Base-by-base conservation (phyloP, 1,140 invertebrate genomes). In the Caenorhabditis briggsae region DNA sequence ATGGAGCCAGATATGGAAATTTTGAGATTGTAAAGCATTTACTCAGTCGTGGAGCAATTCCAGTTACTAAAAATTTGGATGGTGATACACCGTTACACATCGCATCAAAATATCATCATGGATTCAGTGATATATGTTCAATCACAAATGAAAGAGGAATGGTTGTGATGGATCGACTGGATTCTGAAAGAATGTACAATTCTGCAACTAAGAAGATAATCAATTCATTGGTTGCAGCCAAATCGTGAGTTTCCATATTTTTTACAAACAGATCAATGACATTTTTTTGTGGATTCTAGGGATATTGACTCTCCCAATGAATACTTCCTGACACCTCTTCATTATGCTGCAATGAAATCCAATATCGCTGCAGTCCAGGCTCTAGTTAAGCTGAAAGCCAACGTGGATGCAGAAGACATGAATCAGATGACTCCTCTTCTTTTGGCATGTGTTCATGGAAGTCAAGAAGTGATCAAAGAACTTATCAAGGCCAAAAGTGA, bases 21-120 rank as follows among this genome's bases (percentile, higher is more conserved):
- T n/a, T 61, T 20, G 70, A 87, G 3, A 56, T 82, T 12, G 85
- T 87, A 8, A 48, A 93, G 92, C 83, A 82, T 58, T 88, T 93
- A 18, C 82, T 93, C 20, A 87, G 91, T 2, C 87, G 92, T 84
- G 89, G 88, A 7, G 93, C 92, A 61, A 89, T 93, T 86, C 56
- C 91, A 16, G 90, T 91, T 70, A 90, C 88, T 58, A 93, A 92
- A 82, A 93, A 93, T 90, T 91, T 92, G 82, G 93, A 93, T 70
- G 92, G 93, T 86, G 90, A 92, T 55, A 93, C 93, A 16, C 92
- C 93, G 46, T 78, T 93, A 43, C 93, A 93, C 89, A 90, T 93
- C 6, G 93, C 93, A 59, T 91, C 93, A 23, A 91, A 92, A 85
- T 90, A 89, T 88, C 92, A 92, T 3, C 89, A 91, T 83, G 92